Evolutionary conservation across 23 tunicate genomes (phyloP).

Genomic region (Diplosoma virens): DNA sequence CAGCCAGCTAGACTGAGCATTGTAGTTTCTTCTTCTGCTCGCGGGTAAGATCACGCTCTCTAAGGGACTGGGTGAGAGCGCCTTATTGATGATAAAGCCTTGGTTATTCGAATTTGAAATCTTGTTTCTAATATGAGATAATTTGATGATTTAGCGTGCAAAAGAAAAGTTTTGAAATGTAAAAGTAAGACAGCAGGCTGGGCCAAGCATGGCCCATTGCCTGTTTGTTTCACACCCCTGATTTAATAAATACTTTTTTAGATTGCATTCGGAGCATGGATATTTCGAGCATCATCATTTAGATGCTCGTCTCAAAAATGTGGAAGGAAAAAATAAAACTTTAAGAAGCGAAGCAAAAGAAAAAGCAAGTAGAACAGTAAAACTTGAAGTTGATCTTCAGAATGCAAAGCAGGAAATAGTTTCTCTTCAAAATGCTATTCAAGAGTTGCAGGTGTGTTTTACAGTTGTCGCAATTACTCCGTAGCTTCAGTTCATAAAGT

Average conservation of each 20-base stretch:
- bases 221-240: neutral
- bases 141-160: too few species aligned
- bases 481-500: too few species aligned
- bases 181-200: neutral
- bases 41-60: too few species aligned
- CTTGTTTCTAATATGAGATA: too few species aligned
- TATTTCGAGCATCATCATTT: slow-evolving; percentile 66
- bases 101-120: too few species aligned
- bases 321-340: slow-evolving; percentile 38
- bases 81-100: too few species aligned
- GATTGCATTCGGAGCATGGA: slow-evolving; percentile 68
- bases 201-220: neutral
- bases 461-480: too few species aligned
- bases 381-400: slow-evolving; percentile 25
- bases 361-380: slow-evolving; percentile 11
- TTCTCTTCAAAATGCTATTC: slow-evolving; percentile 67
- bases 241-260: neutral
- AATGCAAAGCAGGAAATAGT: slow-evolving; percentile 71
- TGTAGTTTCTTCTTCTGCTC: too few species aligned
- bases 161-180: too few species aligned
- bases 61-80: too few species aligned
- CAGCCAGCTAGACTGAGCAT: too few species aligned
- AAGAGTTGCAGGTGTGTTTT: slow-evolving; percentile 82
- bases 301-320: slow-evolving; percentile 54
- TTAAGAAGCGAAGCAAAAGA: slow-evolving; percentile 24